phyloP scores from a whole-genome alignment of 2,888 invertebrate species.

The Cryptocephalus moraei region DNA sequence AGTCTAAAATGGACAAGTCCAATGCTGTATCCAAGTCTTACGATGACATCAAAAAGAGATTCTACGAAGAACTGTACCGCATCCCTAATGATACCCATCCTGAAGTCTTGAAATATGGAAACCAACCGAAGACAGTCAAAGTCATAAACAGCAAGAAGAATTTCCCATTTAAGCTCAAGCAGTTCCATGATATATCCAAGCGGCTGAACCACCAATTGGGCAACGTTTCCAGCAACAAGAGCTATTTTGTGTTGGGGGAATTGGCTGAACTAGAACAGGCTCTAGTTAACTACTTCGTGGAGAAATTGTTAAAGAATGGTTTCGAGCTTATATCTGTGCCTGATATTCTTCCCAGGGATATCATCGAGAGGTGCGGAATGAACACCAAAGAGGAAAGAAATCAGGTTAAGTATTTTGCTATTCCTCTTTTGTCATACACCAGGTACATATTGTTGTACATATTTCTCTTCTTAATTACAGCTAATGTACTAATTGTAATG shows the following conservation, averaged over 20 bases:
- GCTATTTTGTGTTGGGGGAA: conserved; percentile 71
- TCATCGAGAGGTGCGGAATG: conserved; percentile 87
- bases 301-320: conserved; percentile 48
- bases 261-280: conserved; percentile 79
- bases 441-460: too few relatives aligned
- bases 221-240: conserved; percentile 65
- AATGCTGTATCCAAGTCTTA: conserved; percentile 18
- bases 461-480: too few relatives aligned
- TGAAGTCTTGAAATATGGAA: conserved; percentile 44
- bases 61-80: conserved; percentile 49
- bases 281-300: conserved; percentile 65
- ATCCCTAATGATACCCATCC: conserved; percentile 74
- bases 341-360: conserved; percentile 67
- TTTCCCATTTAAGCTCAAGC: conserved; percentile 41
- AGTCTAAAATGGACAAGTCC: conserved; percentile 29
- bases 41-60: conserved; percentile 26
- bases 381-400: conserved; percentile 59
- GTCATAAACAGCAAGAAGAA: conserved; percentile 43
- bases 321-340: conserved; percentile 82
- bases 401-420: conserved; percentile 44
- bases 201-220: conserved; percentile 59
- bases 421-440: too few relatives aligned
- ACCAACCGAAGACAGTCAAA: conserved; percentile 49
- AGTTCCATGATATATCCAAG: conserved; percentile 58
- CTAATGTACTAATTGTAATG: too few relatives aligned